Conservation (phyloP, 2,797 vertebrate species). For the Lerista edwardsae region DNA sequence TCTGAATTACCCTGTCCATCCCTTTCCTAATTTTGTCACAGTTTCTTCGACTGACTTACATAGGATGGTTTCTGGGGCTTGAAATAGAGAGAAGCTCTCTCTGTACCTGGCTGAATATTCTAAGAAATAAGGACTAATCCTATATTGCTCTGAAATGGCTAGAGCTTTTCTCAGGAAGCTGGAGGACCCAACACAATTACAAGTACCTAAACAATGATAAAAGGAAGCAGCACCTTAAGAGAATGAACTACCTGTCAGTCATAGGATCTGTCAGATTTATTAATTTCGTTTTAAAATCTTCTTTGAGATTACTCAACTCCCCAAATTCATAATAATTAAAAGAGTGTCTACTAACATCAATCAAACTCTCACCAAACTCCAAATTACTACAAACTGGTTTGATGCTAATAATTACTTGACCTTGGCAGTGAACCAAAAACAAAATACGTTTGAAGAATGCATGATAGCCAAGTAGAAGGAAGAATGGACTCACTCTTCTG, state of each 20-base stretch:
- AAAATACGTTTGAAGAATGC: conserved; percentile 17
- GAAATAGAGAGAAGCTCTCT: neutral
- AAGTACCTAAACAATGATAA: neutral
- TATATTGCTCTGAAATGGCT: neutral
- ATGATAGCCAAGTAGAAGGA: conserved; percentile 5
- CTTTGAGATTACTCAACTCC: neutral
- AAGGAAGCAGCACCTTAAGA: neutral
- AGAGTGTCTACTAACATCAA: neutral
- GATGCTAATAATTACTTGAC: conserved; percentile 31
- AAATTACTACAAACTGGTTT: neutral
- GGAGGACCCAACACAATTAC: neutral
- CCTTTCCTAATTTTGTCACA: neutral
- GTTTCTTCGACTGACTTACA: neutral
- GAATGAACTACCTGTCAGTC: neutral
- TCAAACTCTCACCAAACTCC: neutral
- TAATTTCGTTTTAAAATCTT: neutral
- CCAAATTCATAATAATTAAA: neutral
- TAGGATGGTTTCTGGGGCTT: neutral
- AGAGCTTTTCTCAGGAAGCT: neutral
- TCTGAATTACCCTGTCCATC: no score
- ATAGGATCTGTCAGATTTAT: neutral
- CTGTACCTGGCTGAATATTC: no score
- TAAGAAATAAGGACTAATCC: neutral
- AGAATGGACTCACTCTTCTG: neutral
- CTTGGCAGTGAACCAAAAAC: conserved; percentile 26